Base-by-base conservation (phyloP, 2,113 vertebrate species). In the Ceuthmochares aereus region DNA sequence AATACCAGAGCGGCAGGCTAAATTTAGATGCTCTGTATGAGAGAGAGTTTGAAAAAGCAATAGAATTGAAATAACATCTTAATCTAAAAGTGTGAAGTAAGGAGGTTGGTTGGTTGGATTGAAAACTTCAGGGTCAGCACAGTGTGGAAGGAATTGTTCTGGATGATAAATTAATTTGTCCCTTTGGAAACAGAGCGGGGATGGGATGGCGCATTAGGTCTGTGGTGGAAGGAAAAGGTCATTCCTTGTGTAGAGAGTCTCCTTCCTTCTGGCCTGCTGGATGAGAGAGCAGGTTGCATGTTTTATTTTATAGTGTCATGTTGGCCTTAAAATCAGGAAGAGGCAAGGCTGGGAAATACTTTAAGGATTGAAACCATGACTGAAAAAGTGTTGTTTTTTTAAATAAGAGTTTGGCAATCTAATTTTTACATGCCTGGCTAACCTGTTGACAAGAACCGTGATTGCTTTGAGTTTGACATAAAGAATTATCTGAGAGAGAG, bases 91-190 rank as follows among this genome's bases (percentile, higher is more conserved):
- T 40, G 42, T 72, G 82, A 68, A 68, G 54, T 21, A 16, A 72
- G 40, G 30, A 58, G 78, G 56, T 52, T 23, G 23, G 21, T 62
- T 74, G 55, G 10, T 49, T 87, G 43, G 36, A 59, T 36, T n/a
- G 43, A 45, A 64, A 83, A 45, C 74, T 54, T 34, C 54, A 32
- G 58, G 43, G 56, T 67, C 54, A 76, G 80, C 66, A 49, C 26
- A 27, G 12, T 0, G 1, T 49, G 54, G 58, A 74, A 42, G 26
- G 63, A 63, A 51, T 63, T 0, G 0, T 42, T 80, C 29, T 40
- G 29, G 22, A 27, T n/a, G 69, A 43, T 63, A 7, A 80, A 78
- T 40, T 8, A 37, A 49, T 86, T 49, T 36, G 21, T 68, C 23
- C 43, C 37, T 78, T 64, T 37, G n/a, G 56, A 43, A 64, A 15